A percentile compares a stretch with the other conserved stretches of the same genome.
Evolutionary conservation across 2,113 vertebrate genomes (phyloP).

Genomic region (Eubucco bourcierii): DNA sequence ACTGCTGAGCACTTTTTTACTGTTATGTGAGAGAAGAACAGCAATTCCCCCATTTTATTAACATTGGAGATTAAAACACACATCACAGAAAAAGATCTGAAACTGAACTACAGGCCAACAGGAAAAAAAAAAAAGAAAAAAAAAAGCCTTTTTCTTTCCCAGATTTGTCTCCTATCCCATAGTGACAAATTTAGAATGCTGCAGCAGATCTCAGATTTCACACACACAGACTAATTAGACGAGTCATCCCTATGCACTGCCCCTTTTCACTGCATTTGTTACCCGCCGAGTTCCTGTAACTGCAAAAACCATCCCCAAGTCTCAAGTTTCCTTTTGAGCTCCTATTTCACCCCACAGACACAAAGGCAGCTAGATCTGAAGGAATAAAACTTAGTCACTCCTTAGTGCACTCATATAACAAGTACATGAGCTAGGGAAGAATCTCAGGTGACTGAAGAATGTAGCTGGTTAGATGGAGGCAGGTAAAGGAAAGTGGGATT

Average conservation of each 20-base stretch:
- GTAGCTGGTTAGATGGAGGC: not conserved
- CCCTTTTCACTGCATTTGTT: not conserved
- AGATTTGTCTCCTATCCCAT: not conserved
- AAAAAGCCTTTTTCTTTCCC: not conserved
- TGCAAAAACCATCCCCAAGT: not conserved
- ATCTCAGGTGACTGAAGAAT: not conserved
- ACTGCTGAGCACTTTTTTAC: not conserved
- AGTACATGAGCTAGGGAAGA: not conserved
- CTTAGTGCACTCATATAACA: not conserved
- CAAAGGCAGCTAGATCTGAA: conserved; percentile 4
- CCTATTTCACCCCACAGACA: conserved; percentile 12
- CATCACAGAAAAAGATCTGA: not conserved
- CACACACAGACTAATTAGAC: not conserved
- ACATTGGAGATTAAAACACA: not conserved
- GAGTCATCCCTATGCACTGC: not conserved
- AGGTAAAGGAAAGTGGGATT: conserved; percentile 1
- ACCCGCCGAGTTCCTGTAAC: not conserved
- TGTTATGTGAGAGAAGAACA: not conserved
- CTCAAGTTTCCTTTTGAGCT: not conserved
- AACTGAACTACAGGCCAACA: not conserved
- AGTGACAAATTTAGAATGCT: not conserved
- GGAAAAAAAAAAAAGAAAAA: not conserved
- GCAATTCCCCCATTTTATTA: not conserved
- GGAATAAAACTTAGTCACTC: conserved; percentile 49
- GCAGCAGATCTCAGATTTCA: not conserved